Percentiles rank a stretch among this genome's conserved stretches.
These are phyloP conservation scores for Toxotes jaculatrix DNA, from an alignment of 2,113 vertebrate genomes.

Conservation along the genomic window DNA sequence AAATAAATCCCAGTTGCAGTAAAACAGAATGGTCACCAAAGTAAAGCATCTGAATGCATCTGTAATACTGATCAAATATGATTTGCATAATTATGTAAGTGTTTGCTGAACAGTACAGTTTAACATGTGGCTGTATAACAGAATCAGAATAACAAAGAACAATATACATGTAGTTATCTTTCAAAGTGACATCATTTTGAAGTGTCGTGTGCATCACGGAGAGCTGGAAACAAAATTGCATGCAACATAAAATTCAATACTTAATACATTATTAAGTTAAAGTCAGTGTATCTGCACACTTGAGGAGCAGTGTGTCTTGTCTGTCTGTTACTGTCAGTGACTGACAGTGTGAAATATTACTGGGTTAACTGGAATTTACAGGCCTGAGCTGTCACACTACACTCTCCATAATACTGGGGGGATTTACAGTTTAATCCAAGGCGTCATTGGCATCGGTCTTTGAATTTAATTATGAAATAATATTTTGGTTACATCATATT, in stretches of 20 bases:
- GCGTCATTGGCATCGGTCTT: conserved; percentile 54
- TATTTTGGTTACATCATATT: conserved; percentile 66
- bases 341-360: conserved; percentile 55
- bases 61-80: not conserved
- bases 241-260: not conserved
- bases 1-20: not conserved
- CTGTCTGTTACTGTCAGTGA: conserved; percentile 15
- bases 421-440: conserved; percentile 59
- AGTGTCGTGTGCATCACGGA: not conserved
- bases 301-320: not conserved
- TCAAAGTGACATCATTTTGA: not conserved
- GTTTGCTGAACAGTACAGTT: not conserved
- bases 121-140: not conserved
- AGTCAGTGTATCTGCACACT: conserved; percentile 21
- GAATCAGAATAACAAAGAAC: not conserved
- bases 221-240: not conserved
- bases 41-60: not conserved
- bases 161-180: not conserved
- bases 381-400: conserved; percentile 55
- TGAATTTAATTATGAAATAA: conserved; percentile 62
- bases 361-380: conserved; percentile 54
- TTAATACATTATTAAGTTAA: not conserved
- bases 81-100: not conserved
- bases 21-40: not conserved
- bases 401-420: conserved; percentile 61